These are phyloP conservation scores for Enhydra lutris DNA, from an alignment of 2,113 vertebrate species.

Conservation along the genomic window DNA sequence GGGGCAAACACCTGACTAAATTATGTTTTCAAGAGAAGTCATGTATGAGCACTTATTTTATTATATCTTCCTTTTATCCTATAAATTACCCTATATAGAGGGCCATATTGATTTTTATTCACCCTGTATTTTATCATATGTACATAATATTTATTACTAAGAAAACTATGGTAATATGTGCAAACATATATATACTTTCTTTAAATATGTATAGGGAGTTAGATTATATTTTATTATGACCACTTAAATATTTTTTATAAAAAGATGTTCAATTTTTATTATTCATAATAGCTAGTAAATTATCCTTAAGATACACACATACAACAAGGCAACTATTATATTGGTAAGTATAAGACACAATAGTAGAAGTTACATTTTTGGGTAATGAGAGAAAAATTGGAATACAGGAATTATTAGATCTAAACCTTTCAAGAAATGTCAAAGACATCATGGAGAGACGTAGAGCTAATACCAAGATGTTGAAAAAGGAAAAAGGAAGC, in stretches of 20 bases:
- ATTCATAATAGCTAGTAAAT: neutral
- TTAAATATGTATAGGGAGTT: neutral
- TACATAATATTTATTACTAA: neutral
- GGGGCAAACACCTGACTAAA: neutral
- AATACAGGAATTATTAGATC: neutral
- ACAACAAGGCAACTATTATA: neutral
- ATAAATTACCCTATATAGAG: neutral
- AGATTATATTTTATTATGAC: constrained; percentile 7
- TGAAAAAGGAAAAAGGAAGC: neutral
- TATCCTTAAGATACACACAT: neutral
- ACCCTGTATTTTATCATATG: neutral
- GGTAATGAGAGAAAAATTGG: neutral
- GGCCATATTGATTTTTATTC: neutral
- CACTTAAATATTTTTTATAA: neutral
- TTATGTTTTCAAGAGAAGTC: neutral
- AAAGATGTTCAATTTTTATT: neutral
- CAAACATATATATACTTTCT: neutral
- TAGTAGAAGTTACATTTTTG: neutral
- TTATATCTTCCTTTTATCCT: neutral
- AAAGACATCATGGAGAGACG: neutral
- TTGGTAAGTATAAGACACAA: neutral
- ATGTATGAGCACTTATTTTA: neutral
- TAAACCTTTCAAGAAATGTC: neutral
- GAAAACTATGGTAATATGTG: neutral
- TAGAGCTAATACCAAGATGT: neutral